Conservation (phyloP, 2,113 vertebrate species). For the Hippocampus mohnikei region DNA sequence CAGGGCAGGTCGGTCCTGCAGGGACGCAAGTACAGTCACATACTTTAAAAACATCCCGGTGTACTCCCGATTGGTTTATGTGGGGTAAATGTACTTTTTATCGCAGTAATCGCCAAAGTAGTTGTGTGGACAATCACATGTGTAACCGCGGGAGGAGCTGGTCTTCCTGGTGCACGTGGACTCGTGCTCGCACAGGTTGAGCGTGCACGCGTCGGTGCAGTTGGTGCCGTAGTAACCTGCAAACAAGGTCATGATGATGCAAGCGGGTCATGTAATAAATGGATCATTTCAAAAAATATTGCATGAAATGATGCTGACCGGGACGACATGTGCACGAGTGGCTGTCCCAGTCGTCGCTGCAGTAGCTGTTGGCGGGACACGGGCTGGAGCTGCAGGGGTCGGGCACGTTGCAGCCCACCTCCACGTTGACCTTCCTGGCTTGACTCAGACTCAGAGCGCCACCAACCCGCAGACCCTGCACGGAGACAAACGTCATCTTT, state of each 20-base stretch:
- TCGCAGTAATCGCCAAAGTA: slow-evolving; percentile 91
- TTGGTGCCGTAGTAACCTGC: slow-evolving; percentile 86
- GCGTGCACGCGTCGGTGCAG: slow-evolving; percentile 82
- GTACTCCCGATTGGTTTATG: neutral
- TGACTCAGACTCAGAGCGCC: slow-evolving; percentile 74
- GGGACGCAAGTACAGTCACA: neutral
- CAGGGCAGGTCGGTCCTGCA: slow-evolving; percentile 85
- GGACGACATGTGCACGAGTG: slow-evolving; percentile 85
- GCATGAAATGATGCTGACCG: slow-evolving; percentile 64
- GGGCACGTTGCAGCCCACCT: slow-evolving; percentile 80
- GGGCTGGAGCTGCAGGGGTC: slow-evolving; percentile 86
- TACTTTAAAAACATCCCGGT: neutral
- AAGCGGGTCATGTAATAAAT: neutral
- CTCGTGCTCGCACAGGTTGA: slow-evolving; percentile 88
- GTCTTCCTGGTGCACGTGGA: slow-evolving; percentile 77
- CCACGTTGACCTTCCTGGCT: slow-evolving; percentile 78
- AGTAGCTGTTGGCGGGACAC: slow-evolving; percentile 85
- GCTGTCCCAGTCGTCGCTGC: slow-evolving; percentile 87
- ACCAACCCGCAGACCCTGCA: slow-evolving; percentile 80
- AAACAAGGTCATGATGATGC: neutral
- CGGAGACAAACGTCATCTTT: neutral
- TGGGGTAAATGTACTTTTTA: slow-evolving; percentile 75
- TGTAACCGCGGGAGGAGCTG: slow-evolving; percentile 77
- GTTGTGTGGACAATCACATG: slow-evolving; percentile 81
- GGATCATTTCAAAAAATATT: neutral